Evolutionary conservation across 1,140 invertebrate species (phyloP).

Genomic region (Scylla paramamosain): DNA sequence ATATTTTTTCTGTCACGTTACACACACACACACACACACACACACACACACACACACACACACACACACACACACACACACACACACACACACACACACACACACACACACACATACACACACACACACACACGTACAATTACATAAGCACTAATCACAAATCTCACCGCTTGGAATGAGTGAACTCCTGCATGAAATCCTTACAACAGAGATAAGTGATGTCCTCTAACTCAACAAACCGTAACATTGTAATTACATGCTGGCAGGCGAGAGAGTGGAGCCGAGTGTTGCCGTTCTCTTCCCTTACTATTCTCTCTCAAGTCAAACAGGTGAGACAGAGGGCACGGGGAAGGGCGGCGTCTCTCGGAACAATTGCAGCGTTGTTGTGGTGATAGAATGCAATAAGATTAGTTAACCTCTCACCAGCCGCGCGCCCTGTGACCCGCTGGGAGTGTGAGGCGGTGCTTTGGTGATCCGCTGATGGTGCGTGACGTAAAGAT

Average conservation of each 20-base stretch:
- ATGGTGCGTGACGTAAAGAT: not conserved
- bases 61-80: not conserved
- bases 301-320: not conserved
- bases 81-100: slow-evolving; percentile 19
- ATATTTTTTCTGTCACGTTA: too few relatives aligned
- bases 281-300: not conserved
- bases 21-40: too few relatives aligned
- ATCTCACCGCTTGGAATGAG: not conserved
- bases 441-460: not conserved
- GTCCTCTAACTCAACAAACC: not conserved
- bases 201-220: not conserved
- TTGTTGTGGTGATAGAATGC: not conserved
- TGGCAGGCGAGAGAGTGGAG: not conserved
- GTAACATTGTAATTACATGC: not conserved
- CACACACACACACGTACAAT: slow-evolving; percentile 2
- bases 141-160: not conserved
- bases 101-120: slow-evolving; percentile 12
- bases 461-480: not conserved
- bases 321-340: not conserved
- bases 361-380: not conserved
- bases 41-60: too few relatives aligned
- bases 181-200: not conserved
- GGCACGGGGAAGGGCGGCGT: not conserved
- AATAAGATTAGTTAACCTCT: not conserved
- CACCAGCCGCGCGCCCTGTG: not conserved